Percentiles rank a stretch among this genome's conserved stretches.
These are phyloP conservation scores for Tragelaphus oryx DNA, from an alignment of 2,797 vertebrate genomes.

Conservation along the genomic window DNA sequence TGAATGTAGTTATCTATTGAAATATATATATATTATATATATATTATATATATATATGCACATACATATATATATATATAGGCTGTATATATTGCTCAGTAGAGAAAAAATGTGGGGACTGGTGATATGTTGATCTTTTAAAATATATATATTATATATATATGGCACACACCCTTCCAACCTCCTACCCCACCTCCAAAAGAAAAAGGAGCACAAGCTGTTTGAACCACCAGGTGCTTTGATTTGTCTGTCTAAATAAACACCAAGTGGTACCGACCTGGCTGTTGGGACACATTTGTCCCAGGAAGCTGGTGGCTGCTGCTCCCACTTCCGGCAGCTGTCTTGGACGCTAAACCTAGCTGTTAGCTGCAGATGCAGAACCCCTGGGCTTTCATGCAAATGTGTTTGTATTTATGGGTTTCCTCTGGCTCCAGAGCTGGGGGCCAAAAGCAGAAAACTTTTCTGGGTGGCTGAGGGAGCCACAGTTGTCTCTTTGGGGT, in stretches of 20 bases:
- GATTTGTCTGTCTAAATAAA: constrained; percentile 80
- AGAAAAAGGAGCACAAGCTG: not conserved
- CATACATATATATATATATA: constrained; percentile 16
- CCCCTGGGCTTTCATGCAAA: constrained; percentile 48
- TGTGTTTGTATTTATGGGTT: constrained; percentile 61
- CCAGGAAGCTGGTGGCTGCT: constrained; percentile 15
- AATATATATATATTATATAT: constrained; percentile 54
- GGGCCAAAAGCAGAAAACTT: not conserved
- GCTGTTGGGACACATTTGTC: not conserved
- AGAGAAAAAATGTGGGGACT: constrained; percentile 69
- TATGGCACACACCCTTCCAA: not conserved
- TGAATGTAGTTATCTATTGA: constrained; percentile 88
- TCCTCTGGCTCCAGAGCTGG: not conserved
- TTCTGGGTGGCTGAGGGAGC: not conserved
- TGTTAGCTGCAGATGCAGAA: not conserved
- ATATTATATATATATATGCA: constrained; percentile 57
- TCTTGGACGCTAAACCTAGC: not conserved
- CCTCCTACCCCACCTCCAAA: not conserved
- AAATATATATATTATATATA: not conserved
- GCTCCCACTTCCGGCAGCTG: not conserved
- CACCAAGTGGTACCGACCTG: constrained; percentile 28
- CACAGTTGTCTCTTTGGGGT: not conserved
- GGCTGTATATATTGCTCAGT: constrained; percentile 83
- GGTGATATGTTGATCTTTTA: constrained; percentile 64
- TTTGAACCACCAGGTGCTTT: constrained; percentile 75